Evolutionary conservation across 1,140 invertebrate genomes (phyloP).

Genomic region (Pseudoatta argentina): DNA sequence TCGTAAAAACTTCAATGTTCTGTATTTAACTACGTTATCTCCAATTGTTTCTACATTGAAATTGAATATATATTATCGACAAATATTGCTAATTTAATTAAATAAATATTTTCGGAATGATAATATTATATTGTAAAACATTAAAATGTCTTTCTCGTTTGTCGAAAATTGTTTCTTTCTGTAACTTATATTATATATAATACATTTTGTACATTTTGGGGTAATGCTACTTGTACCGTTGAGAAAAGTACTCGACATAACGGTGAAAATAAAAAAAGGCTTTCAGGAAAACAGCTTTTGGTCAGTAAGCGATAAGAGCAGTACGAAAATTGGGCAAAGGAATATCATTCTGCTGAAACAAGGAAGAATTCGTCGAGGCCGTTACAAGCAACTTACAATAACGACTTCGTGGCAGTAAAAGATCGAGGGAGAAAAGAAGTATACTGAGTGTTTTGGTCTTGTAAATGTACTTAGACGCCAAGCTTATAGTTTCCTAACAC

Average conservation of each 20-base stretch:
- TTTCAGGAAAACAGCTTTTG: conserved; percentile 41
- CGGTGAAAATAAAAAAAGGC: background rate
- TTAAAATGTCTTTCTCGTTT: background rate
- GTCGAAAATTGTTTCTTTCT: background rate
- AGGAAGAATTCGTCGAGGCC: conserved; percentile 22
- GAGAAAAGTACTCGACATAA: conserved; percentile 17
- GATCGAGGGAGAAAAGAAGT: conserved; percentile 37
- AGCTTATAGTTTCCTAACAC: conserved; percentile 55
- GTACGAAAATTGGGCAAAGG: conserved; percentile 38
- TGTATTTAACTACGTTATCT: background rate
- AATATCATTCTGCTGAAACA: conserved; percentile 29
- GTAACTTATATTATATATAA: conserved; percentile 18
- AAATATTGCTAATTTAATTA: conserved; percentile 3
- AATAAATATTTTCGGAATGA: background rate
- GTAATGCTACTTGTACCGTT: background rate
- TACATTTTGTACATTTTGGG: background rate
- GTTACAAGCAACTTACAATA: conserved; percentile 45
- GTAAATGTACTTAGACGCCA: conserved; percentile 30
- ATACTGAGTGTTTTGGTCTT: conserved; percentile 44
- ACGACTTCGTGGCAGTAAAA: conserved; percentile 42
- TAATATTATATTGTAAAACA: background rate
- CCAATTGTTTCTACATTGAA: background rate
- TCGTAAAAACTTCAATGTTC: background rate
- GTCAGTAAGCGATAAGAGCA: conserved; percentile 23
- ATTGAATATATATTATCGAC: background rate